A percentile compares a stretch with the other conserved stretches of the same genome.
These are phyloP conservation scores for Siniperca undulata DNA, from an alignment of 2,797 vertebrate genomes.

Conservation along the genomic window DNA sequence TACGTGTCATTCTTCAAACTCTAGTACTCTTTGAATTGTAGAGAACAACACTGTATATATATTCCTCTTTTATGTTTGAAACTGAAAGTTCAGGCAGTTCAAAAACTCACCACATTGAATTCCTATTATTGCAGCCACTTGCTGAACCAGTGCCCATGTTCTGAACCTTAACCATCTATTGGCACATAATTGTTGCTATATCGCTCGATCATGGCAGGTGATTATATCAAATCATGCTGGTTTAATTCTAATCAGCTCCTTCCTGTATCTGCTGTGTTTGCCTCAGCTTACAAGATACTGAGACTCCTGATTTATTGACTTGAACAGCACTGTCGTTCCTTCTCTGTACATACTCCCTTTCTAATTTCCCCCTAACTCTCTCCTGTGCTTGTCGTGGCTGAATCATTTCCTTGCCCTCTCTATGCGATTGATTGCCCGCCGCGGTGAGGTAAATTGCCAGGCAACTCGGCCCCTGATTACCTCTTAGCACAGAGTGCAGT, in stretches of 20 bases:
- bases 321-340: constrained; percentile 70
- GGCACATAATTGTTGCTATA: constrained; percentile 52
- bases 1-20: constrained; percentile 29
- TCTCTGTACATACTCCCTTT: constrained; percentile 71
- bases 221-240: constrained; percentile 67
- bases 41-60: constrained; percentile 29
- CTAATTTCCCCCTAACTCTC: constrained; percentile 78
- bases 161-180: constrained; percentile 30
- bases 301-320: constrained; percentile 82
- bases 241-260: constrained; percentile 66
- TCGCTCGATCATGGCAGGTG: constrained; percentile 57
- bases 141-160: constrained; percentile 18
- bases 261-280: constrained; percentile 61
- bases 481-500: constrained; percentile 85
- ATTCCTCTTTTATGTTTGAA: constrained; percentile 26
- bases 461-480: constrained; percentile 87
- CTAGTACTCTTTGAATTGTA: constrained; percentile 40
- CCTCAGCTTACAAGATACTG: constrained; percentile 48
- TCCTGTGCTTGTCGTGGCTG: constrained; percentile 76
- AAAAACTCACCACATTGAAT: constrained; percentile 22
- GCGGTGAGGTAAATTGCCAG: constrained; percentile 86
- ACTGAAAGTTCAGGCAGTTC: constrained; percentile 44
- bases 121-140: constrained; percentile 50
- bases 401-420: constrained; percentile 88
- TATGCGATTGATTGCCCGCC: constrained; percentile 87